phyloP scores from a whole-genome alignment of 2,888 invertebrate species.

The Athrips mouffetella region DNA sequence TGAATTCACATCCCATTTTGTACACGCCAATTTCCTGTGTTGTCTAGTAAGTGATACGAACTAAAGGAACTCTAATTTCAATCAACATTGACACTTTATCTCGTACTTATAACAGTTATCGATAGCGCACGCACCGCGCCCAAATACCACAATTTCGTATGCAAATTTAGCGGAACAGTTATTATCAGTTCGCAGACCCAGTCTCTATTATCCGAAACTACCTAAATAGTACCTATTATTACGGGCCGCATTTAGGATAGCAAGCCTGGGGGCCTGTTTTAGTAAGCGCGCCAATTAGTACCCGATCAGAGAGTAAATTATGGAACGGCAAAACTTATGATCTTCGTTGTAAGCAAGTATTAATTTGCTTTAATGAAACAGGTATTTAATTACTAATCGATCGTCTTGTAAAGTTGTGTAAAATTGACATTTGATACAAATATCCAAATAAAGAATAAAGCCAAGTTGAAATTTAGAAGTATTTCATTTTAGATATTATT shows the following conservation, averaged over 20 bases:
- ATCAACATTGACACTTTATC: slow-evolving; percentile 11
- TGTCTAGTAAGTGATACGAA: neutral
- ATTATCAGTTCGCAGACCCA: slow-evolving; percentile 31
- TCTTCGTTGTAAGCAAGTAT: no score
- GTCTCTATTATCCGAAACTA: slow-evolving; percentile 25
- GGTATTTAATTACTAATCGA: no score
- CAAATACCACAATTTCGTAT: slow-evolving; percentile 24
- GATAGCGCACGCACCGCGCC: slow-evolving; percentile 17
- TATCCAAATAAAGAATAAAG: no score
- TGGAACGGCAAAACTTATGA: neutral
- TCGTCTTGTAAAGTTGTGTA: no score
- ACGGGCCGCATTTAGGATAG: slow-evolving; percentile 3
- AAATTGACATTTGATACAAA: no score
- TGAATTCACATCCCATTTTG: neutral
- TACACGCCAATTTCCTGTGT: neutral
- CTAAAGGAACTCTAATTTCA: slow-evolving; percentile 6
- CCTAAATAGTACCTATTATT: slow-evolving; percentile 3
- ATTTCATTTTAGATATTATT: no score
- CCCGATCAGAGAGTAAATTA: neutral
- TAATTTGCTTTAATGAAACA: no score
- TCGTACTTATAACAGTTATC: neutral
- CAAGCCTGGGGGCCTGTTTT: neutral
- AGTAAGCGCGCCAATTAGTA: no score
- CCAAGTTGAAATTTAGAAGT: no score
- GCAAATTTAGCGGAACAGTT: slow-evolving; percentile 37